phyloP scores from a whole-genome alignment of 2,888 invertebrate genomes.

The Chalcosyrphus nemorum region DNA sequence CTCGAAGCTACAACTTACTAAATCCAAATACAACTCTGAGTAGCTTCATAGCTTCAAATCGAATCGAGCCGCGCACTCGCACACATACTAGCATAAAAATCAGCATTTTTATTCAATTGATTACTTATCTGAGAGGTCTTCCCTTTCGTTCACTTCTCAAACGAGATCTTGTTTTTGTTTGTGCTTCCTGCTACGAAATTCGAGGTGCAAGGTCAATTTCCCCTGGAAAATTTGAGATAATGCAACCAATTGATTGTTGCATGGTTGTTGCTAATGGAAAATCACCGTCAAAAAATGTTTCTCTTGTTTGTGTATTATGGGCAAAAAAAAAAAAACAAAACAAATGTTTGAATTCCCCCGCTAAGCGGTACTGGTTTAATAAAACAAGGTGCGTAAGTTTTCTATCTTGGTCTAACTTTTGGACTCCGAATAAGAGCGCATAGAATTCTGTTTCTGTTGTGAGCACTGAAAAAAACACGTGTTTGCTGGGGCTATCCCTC shows the following conservation, averaged over 20 bases:
- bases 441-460: constrained; percentile 25
- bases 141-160: constrained; percentile 16
- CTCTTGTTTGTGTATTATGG: no score
- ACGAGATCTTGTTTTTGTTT: constrained; percentile 20
- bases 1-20: constrained; percentile 43
- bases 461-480: constrained; percentile 40
- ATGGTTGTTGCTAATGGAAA: constrained; percentile 30
- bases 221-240: background rate
- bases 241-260: constrained; percentile 25
- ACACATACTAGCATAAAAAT: background rate
- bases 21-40: constrained; percentile 50
- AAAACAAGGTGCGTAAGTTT: background rate
- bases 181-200: background rate
- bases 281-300: constrained; percentile 1
- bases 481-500: constrained; percentile 7
- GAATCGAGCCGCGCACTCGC: background rate
- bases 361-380: background rate
- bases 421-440: background rate
- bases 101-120: background rate
- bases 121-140: constrained; percentile 49
- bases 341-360: constrained; percentile 5
- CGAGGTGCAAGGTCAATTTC: constrained; percentile 40
- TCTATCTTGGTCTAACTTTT: constrained; percentile 48
- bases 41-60: constrained; percentile 27
- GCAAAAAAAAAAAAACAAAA: constrained; percentile 42